Conservation (phyloP, 2,113 vertebrate species). For the Aldabrachelys gigantea region DNA sequence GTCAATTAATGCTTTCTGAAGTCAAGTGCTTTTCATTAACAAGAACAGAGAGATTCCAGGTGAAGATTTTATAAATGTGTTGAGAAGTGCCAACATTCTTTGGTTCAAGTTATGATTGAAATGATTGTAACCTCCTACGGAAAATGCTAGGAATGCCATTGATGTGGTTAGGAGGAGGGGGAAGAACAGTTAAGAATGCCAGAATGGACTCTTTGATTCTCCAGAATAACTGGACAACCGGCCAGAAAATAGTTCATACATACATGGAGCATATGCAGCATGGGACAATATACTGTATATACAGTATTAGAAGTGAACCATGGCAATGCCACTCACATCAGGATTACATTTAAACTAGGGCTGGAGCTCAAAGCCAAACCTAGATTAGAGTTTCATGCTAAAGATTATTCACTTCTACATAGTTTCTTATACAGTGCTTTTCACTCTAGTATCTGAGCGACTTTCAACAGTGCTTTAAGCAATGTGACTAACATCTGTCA, state of each 20-base stretch:
- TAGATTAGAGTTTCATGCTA: neutral
- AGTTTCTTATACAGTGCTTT: neutral
- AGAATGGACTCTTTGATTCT: slow-evolving; percentile 65
- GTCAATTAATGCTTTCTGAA: slow-evolving; percentile 60
- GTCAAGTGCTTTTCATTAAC: slow-evolving; percentile 76
- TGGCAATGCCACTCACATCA: neutral
- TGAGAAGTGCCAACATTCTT: slow-evolving; percentile 77
- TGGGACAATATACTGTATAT: neutral
- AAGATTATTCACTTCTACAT: neutral
- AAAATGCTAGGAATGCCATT: slow-evolving; percentile 77
- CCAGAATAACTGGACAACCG: slow-evolving; percentile 52
- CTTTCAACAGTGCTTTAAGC: neutral
- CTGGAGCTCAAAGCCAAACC: neutral
- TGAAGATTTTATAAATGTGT: slow-evolving; percentile 75
- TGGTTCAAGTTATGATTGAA: slow-evolving; percentile 72
- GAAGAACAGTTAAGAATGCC: slow-evolving; percentile 19
- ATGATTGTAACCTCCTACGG: slow-evolving; percentile 68
- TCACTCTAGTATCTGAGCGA: neutral
- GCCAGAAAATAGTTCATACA: slow-evolving; percentile 43
- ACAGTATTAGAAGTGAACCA: slow-evolving; percentile 16
- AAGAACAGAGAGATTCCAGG: slow-evolving; percentile 75
- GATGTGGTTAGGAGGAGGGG: slow-evolving; percentile 67
- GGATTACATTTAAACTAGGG: neutral
- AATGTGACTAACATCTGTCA: rapidly evolving
- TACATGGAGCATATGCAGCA: neutral